A percentile compares a stretch with the other conserved stretches of the same genome.
Conservation (phyloP, 2,113 vertebrate species). For the Euleptes europaea region DNA sequence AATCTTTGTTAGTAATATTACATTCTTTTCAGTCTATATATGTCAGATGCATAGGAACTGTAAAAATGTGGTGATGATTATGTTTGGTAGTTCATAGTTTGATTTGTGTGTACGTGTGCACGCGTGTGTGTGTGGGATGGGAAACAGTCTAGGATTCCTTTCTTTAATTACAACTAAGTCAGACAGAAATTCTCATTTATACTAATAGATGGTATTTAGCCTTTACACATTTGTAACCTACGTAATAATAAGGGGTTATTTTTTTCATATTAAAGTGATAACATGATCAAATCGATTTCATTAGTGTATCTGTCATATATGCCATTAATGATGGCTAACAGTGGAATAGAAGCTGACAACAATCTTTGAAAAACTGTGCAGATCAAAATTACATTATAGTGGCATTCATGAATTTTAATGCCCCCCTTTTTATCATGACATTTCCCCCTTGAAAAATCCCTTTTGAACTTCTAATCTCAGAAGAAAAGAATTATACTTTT, state of each 20-base stretch:
- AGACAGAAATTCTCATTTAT: constrained; percentile 24
- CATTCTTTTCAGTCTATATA: neutral
- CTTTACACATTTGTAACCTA: constrained; percentile 35
- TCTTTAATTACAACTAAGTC: constrained; percentile 39
- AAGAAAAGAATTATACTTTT: constrained; percentile 51
- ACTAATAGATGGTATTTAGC: constrained; percentile 37
- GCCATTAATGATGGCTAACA: constrained; percentile 57
- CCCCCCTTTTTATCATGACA: constrained; percentile 36
- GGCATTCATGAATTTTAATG: constrained; percentile 61
- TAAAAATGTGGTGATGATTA: neutral
- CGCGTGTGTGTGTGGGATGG: neutral
- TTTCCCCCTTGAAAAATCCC: constrained; percentile 24
- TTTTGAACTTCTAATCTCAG: constrained; percentile 57
- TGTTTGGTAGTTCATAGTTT: constrained; percentile 24
- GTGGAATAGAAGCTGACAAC: constrained; percentile 61
- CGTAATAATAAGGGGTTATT: constrained; percentile 38
- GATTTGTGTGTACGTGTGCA: neutral
- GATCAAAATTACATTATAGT: constrained; percentile 43
- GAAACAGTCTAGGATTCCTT: constrained; percentile 15
- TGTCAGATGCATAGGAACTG: neutral
- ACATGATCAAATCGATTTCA: constrained; percentile 67
- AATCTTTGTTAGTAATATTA: neutral
- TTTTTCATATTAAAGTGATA: constrained; percentile 64
- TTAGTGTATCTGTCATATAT: constrained; percentile 65
- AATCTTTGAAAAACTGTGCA: constrained; percentile 55